Percentiles rank a stretch among this genome's conserved stretches.
Evolutionary conservation across 2,888 invertebrate genomes (phyloP).

Genomic region (Chrysolina americana): DNA sequence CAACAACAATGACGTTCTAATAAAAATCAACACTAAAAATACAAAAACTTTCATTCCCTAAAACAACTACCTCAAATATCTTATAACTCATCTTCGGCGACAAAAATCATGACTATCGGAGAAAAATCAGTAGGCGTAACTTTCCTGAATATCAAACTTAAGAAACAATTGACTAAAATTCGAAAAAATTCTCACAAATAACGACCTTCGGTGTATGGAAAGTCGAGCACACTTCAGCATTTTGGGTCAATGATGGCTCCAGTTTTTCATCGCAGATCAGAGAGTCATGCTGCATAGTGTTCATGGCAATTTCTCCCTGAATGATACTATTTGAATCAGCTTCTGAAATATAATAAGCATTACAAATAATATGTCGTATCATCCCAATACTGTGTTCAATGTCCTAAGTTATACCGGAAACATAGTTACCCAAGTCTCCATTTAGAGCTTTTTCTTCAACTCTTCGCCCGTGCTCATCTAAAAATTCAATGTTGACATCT

Average conservation of each 20-base stretch:
- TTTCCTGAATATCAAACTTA: too few species aligned
- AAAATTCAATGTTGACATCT: constrained; percentile 51
- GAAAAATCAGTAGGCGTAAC: too few species aligned
- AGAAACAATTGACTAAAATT: neutral
- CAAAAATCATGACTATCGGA: too few species aligned
- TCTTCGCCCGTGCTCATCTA: constrained; percentile 50
- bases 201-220: neutral
- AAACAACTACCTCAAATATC: too few species aligned
- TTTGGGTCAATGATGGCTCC: neutral
- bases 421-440: neutral
- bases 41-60: too few species aligned
- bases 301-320: neutral
- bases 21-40: too few species aligned
- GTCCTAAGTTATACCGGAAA: too few species aligned
- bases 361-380: too few species aligned
- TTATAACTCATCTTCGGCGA: too few species aligned
- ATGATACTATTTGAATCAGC: constrained; percentile 7
- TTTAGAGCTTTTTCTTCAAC: constrained; percentile 39
- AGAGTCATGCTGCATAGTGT: neutral
- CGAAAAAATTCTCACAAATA: neutral
- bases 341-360: neutral
- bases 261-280: neutral
- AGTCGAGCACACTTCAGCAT: neutral
- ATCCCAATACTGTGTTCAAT: too few species aligned
- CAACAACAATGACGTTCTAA: too few species aligned